These are phyloP conservation scores for Diadegma fenestrale DNA, from an alignment of 2,888 invertebrate genomes.

Conservation along the genomic window DNA sequence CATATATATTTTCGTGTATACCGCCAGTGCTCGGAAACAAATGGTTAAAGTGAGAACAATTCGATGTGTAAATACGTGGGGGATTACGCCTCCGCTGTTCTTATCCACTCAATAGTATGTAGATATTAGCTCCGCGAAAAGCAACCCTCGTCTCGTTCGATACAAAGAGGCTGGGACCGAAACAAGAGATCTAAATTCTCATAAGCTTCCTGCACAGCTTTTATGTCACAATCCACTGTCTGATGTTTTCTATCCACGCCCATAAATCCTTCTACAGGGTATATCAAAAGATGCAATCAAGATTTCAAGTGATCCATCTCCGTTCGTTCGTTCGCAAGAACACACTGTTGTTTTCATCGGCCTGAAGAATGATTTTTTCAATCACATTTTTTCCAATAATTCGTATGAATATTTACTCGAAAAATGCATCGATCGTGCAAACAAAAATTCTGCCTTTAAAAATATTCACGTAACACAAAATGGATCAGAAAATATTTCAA, in stretches of 20 bases:
- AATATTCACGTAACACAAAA: neutral
- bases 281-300: neutral
- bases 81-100: constrained; percentile 1
- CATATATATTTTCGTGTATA: neutral
- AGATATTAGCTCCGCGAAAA: constrained; percentile 34
- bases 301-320: neutral
- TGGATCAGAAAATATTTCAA: no score
- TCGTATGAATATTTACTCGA: neutral
- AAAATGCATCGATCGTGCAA: neutral
- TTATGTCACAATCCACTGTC: constrained; percentile 16
- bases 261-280: neutral
- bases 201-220: constrained; percentile 35
- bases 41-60: neutral
- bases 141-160: constrained; percentile 38
- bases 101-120: neutral
- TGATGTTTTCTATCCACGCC: neutral
- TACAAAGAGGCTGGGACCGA: constrained; percentile 44
- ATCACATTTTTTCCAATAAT: neutral
- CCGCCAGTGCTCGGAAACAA: neutral
- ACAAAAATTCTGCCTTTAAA: neutral
- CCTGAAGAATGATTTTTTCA: neutral
- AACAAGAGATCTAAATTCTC: constrained; percentile 55
- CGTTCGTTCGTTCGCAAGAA: neutral
- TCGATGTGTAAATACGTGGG: neutral
- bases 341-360: neutral